Conservation (phyloP, 2,797 vertebrate genomes). For the Enteromius argenteus region DNA sequence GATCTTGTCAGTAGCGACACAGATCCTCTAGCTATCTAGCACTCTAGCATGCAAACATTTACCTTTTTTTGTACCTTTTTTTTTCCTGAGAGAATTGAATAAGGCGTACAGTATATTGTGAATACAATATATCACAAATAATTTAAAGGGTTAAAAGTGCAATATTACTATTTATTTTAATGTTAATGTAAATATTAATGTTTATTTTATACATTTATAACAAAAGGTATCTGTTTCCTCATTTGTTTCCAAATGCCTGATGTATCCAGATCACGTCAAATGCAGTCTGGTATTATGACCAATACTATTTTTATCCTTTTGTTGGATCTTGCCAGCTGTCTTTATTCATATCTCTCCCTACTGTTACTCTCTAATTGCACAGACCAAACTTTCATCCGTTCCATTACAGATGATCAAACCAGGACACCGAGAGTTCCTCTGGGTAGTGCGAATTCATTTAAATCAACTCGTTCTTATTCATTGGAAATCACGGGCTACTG, state of each 20-base stretch:
- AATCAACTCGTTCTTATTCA: constrained; percentile 36
- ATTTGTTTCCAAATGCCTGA: neutral
- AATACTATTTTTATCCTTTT: constrained; percentile 18
- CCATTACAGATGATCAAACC: constrained; percentile 36
- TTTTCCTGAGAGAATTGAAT: neutral
- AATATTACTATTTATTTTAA: neutral
- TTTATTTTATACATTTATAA: neutral
- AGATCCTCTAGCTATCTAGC: neutral
- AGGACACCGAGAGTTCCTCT: constrained; percentile 1
- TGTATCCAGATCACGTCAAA: constrained; percentile 10
- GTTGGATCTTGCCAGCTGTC: constrained; percentile 28
- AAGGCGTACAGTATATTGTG: too few relatives aligned
- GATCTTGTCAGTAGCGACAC: neutral
- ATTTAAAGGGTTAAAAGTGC: neutral
- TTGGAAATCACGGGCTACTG: constrained; percentile 30
- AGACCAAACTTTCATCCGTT: constrained; percentile 26
- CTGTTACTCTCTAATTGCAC: constrained; percentile 15
- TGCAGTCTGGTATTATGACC: constrained; percentile 23
- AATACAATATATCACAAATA: neutral
- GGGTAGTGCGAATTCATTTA: constrained; percentile 41
- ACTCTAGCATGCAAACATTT: neutral
- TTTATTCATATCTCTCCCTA: constrained; percentile 12
- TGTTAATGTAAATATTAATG: too few relatives aligned
- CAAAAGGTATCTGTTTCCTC: neutral
- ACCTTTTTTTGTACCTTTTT: neutral